Conservation (phyloP, 1,140 invertebrate genomes). For the Drosophila tristis region DNA sequence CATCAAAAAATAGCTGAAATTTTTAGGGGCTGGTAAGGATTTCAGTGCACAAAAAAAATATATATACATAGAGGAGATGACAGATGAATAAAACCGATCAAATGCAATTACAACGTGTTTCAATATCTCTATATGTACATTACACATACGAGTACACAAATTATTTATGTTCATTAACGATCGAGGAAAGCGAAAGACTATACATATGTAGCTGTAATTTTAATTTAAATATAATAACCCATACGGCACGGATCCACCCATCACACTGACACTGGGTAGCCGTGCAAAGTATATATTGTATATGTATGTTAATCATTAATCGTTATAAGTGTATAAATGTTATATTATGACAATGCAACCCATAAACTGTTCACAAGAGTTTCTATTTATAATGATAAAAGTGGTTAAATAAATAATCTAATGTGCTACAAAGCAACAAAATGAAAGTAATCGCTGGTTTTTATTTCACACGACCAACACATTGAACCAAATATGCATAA, state of each 20-base stretch:
- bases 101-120: conserved; percentile 55
- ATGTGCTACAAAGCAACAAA: conserved; percentile 41
- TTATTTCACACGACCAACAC: not conserved
- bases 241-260: conserved; percentile 3
- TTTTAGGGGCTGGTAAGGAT: conserved; percentile 82
- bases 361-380: conserved; percentile 44
- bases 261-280: too few species aligned
- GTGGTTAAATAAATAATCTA: conserved; percentile 55
- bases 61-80: conserved; percentile 10
- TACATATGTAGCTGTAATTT: conserved; percentile 51
- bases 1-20: conserved; percentile 65
- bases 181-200: conserved; percentile 67
- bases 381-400: conserved; percentile 57
- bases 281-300: conserved; percentile 22
- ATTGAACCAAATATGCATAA: too few species aligned
- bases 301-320: conserved; percentile 37
- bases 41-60: conserved; percentile 65
- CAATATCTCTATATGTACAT: conserved; percentile 27
- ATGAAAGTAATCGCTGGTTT: too few species aligned
- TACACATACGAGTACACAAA: conserved; percentile 13
- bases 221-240: conserved; percentile 39
- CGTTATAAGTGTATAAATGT: conserved; percentile 39
- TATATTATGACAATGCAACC: conserved; percentile 25
- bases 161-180: conserved; percentile 44
- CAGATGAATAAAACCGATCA: conserved; percentile 53